phyloP scores from a whole-genome alignment of 2,888 invertebrate genomes.

The Strigamia maritima region DNA sequence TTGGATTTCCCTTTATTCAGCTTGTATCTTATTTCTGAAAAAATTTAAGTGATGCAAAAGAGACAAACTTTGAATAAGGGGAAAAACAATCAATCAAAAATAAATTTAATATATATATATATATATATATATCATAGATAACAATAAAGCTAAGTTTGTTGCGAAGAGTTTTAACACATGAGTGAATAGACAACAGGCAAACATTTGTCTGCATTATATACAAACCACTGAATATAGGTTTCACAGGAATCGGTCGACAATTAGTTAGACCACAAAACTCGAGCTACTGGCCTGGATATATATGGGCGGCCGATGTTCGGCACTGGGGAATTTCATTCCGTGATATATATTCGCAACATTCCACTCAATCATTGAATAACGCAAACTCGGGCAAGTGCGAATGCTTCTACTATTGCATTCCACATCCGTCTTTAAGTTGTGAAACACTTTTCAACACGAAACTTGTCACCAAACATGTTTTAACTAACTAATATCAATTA shows the following conservation, averaged over 20 bases:
- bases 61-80: conserved; percentile 1
- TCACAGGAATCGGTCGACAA: conserved; percentile 2
- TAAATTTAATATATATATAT: neutral
- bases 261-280: conserved; percentile 5
- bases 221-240: conserved; percentile 15
- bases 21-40: conserved; percentile 30
- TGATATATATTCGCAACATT: neutral
- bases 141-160: neutral
- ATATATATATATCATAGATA: neutral
- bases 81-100: neutral
- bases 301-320: conserved; percentile 5
- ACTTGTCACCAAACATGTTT: neutral
- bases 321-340: neutral
- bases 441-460: neutral
- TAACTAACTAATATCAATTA: too few species aligned
- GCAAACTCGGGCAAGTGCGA: neutral
- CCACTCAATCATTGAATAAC: conserved; percentile 15
- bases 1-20: conserved; percentile 25
- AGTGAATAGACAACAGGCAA: neutral
- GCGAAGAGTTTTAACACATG: neutral
- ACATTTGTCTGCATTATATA: neutral
- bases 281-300: conserved; percentile 1
- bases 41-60: neutral
- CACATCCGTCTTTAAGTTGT: neutral
- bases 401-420: conserved; percentile 6